These are phyloP conservation scores for Heliornis fulica DNA, from an alignment of 2,113 vertebrate genomes.

Conservation along the genomic window DNA sequence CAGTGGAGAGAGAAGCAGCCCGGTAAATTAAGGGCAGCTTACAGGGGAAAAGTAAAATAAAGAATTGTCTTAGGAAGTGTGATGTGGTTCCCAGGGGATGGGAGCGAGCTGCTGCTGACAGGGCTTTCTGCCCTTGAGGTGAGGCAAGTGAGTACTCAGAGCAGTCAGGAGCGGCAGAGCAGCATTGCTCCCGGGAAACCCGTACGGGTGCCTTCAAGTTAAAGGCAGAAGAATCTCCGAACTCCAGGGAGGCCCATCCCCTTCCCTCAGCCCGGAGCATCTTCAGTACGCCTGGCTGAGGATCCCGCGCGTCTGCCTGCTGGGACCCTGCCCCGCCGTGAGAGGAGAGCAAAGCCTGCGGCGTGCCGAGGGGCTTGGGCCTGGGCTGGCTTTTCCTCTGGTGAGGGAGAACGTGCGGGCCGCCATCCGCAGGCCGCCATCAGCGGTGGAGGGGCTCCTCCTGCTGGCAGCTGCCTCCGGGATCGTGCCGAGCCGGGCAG, in stretches of 20 bases:
- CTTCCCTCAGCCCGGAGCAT: no score
- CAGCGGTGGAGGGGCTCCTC: background rate
- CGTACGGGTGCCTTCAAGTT: background rate
- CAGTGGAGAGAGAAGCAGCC: background rate
- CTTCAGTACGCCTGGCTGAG: background rate
- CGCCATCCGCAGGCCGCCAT: background rate
- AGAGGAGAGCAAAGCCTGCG: background rate
- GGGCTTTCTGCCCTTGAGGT: rapidly evolving
- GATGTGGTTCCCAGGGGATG: rapidly evolving
- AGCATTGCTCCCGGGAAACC: background rate
- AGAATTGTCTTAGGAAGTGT: background rate
- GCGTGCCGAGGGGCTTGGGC: rapidly evolving
- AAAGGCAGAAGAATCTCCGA: background rate
- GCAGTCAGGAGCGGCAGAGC: background rate
- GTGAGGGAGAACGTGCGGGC: rapidly evolving
- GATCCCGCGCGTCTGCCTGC: rapidly evolving
- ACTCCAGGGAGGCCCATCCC: background rate
- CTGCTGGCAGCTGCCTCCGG: background rate
- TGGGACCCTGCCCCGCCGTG: rapidly evolving
- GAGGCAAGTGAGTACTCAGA: background rate
- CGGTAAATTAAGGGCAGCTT: background rate
- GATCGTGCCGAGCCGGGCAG: no score
- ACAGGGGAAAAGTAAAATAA: background rate
- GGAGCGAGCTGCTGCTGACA: background rate
- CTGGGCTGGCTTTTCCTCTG: rapidly evolving